Conservation (phyloP, 2,797 vertebrate species). For the Channallabes apus region DNA sequence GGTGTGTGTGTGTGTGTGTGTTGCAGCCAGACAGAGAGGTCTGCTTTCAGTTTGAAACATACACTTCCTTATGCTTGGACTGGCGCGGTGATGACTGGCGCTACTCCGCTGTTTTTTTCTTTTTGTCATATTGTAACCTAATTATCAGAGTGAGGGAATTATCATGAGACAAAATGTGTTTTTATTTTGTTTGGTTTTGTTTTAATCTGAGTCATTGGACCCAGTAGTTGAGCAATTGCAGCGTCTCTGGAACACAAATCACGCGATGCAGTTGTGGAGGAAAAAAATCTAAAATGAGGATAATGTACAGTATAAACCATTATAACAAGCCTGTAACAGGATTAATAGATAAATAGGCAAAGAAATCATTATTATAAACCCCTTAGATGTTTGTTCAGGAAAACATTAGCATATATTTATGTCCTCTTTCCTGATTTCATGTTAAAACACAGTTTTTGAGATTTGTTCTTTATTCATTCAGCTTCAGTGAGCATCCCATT, state of each 20-base stretch:
- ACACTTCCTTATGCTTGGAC: neutral
- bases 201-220: slow-evolving; percentile 5
- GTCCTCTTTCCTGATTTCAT: neutral
- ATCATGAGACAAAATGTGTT: neutral
- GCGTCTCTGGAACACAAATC: neutral
- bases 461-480: neutral
- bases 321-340: neutral
- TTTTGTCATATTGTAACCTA: neutral
- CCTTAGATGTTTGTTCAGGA: neutral
- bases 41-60: neutral
- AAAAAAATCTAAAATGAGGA: neutral
- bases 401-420: neutral
- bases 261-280: too few species aligned
- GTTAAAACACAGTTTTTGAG: neutral
- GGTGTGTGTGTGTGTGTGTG: neutral
- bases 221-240: slow-evolving; percentile 8
- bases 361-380: neutral
- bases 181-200: neutral
- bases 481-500: neutral
- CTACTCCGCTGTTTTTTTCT: neutral
- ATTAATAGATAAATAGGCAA: neutral
- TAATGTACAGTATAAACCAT: neutral
- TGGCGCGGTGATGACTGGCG: neutral
- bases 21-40: neutral
- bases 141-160: neutral